These are phyloP conservation scores for Chirona hameri DNA, from an alignment of 2,888 invertebrate genomes.

Conservation along the genomic window DNA sequence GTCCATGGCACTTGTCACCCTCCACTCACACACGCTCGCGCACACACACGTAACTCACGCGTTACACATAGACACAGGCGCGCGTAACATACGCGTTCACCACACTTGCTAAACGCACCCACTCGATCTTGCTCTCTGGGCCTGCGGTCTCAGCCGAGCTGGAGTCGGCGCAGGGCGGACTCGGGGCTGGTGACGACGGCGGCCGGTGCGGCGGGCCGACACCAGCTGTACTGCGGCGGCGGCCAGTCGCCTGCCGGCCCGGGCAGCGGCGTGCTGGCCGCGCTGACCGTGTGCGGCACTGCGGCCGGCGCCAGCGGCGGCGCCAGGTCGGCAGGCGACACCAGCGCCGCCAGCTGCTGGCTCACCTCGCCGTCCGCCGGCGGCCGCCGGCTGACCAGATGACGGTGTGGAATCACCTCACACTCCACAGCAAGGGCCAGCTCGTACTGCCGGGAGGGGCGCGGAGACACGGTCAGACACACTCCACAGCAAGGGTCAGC, in stretches of 20 bases:
- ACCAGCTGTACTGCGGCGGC: slow-evolving; percentile 39
- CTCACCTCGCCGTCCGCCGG: slow-evolving; percentile 53
- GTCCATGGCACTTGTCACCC: slow-evolving; percentile 2
- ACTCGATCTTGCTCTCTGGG: not conserved
- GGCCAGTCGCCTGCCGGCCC: slow-evolving; percentile 38
- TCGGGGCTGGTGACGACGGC: slow-evolving; percentile 31
- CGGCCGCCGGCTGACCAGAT: slow-evolving; percentile 62
- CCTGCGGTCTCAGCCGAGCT: slow-evolving; percentile 4
- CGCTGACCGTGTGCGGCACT: slow-evolving; percentile 31
- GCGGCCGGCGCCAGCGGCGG: slow-evolving; percentile 41
- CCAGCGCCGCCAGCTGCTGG: slow-evolving; percentile 56
- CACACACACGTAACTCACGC: no score
- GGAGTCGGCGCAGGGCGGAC: slow-evolving; percentile 13
- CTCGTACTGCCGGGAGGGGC: slow-evolving; percentile 8
- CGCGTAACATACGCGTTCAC: no score
- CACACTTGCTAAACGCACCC: no score
- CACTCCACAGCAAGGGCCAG: slow-evolving; percentile 49
- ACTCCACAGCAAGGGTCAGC: no score
- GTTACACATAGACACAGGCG: not conserved
- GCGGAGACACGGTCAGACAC: not conserved
- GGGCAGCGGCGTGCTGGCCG: not conserved
- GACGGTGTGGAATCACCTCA: slow-evolving; percentile 64
- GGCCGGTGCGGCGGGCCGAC: slow-evolving; percentile 29
- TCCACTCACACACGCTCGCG: not conserved
- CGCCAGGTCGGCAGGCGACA: slow-evolving; percentile 57